Base-by-base conservation (phyloP, 2,797 vertebrate genomes). In the Sebastiscus tertius region DNA sequence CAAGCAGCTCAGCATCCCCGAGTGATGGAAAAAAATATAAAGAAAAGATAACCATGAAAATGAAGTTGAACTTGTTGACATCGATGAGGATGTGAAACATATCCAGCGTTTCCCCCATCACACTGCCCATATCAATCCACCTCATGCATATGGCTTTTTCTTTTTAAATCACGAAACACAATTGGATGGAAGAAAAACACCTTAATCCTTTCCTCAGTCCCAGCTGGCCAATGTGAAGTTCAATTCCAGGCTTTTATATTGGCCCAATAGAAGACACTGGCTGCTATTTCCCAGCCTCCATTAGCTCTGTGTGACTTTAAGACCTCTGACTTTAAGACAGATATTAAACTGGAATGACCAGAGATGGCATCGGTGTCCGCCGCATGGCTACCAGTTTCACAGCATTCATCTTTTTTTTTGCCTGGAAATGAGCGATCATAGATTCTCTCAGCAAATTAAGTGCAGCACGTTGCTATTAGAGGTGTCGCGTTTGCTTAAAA, bases 291-390 rank as follows among this genome's bases (percentile, higher is more conserved):
- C n/a, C 60, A 72, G 72, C 64, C 49, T 82, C 73, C 36, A 79
- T 87, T 81, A 77, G 31, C 59, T 76, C 36, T 74, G 16, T 82
- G 79, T 81, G 72, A 81, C 80, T 86, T 87, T 77, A 72, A 80
- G 77, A 87, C 72, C 68, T 69, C 10, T 62, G 67, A 71, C 69
- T 66, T 80, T 60, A 68, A 77, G 81, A 82, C 55, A 68, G 71
- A 80, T 73, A 75, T 77, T 80, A 77, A 84, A 83, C 54, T 55
- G 42, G 22, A 72, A 70, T 39, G 73, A 26, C 56, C 54, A 56
- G 27, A 77, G 62, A 80, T 77, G 49, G 10, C 72, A 79, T 77
- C 69, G 31, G 11, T n/a, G 6, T 74, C 52, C 71, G 58, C 13
- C 29, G 5, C n/a, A 29, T 49, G n/a, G n/a, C 46, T 56, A 22